Percentiles rank a stretch among this genome's conserved stretches.
phyloP scores from a whole-genome alignment of 2,888 invertebrate species.

The Copidosoma aretas region DNA sequence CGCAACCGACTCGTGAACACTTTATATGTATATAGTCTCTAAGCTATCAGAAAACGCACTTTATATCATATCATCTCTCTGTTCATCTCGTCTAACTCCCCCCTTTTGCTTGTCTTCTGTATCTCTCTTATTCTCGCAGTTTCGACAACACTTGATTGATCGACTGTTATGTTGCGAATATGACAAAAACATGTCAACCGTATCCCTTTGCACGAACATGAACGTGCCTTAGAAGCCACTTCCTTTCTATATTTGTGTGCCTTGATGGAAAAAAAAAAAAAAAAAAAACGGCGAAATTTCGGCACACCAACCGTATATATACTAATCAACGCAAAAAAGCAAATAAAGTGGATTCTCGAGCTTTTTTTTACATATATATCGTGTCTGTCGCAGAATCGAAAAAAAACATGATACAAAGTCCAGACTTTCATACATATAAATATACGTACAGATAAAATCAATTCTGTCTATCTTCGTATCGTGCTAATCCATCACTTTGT shows the following conservation, averaged over 20 bases:
- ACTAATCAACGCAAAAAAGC: background rate
- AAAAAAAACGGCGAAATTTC: background rate
- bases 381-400: no score
- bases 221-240: background rate
- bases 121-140: background rate
- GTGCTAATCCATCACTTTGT: background rate
- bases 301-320: background rate
- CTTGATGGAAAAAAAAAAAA: constrained; percentile 17
- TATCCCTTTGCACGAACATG: background rate
- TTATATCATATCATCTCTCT: background rate
- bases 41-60: constrained; percentile 49
- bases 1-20: constrained; percentile 56
- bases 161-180: background rate
- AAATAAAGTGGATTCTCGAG: background rate
- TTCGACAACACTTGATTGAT: constrained; percentile 19
- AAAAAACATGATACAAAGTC: no score
- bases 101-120: background rate
- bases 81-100: background rate
- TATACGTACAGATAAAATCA: no score
- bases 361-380: no score
- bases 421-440: no score
- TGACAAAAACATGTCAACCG: constrained; percentile 4
- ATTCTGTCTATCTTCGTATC: no score
- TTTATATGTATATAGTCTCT: constrained; percentile 59
- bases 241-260: constrained; percentile 15